phyloP scores from a whole-genome alignment of 2,797 vertebrate genomes.

The Epinephelus awoara region DNA sequence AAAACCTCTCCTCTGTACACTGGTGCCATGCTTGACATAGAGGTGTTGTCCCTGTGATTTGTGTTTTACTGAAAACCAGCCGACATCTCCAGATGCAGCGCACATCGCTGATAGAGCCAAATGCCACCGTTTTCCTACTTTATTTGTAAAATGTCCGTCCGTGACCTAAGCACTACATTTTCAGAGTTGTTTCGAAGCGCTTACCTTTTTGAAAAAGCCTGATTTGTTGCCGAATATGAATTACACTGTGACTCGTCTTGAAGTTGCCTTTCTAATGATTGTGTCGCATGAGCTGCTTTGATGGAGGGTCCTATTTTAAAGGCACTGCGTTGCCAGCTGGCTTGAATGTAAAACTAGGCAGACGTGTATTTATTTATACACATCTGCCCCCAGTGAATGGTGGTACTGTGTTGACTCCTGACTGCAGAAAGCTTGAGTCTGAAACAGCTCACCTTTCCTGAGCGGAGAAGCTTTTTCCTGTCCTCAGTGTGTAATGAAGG shows the following conservation, averaged over 20 bases:
- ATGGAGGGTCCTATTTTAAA: constrained; percentile 35
- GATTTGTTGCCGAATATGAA: constrained; percentile 60
- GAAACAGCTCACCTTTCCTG: constrained; percentile 6
- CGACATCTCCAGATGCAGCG: constrained; percentile 59
- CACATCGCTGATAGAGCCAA: constrained; percentile 63
- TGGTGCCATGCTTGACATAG: constrained; percentile 70
- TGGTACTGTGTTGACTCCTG: constrained; percentile 23
- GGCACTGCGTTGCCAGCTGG: constrained; percentile 50
- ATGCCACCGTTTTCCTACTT: constrained; percentile 55
- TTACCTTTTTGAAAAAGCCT: constrained; percentile 53
- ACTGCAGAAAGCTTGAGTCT: constrained; percentile 4
- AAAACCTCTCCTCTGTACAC: constrained; percentile 62
- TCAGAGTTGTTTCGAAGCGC: constrained; percentile 25
- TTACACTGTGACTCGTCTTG: constrained; percentile 79
- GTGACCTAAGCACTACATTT: constrained; percentile 69
- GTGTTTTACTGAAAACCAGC: constrained; percentile 69
- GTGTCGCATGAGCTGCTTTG: constrained; percentile 60
- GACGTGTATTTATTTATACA: constrained; percentile 50
- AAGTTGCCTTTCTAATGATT: constrained; percentile 80
- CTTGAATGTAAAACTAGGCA: constrained; percentile 81
- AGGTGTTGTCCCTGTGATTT: constrained; percentile 65
- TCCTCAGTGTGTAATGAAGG: constrained; percentile 28
- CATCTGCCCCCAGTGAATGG: constrained; percentile 36
- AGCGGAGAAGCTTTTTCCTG: constrained; percentile 7
- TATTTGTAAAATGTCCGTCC: constrained; percentile 64